Base-by-base conservation (phyloP, 2,888 invertebrate genomes). In the Andrena chrysosceles region DNA sequence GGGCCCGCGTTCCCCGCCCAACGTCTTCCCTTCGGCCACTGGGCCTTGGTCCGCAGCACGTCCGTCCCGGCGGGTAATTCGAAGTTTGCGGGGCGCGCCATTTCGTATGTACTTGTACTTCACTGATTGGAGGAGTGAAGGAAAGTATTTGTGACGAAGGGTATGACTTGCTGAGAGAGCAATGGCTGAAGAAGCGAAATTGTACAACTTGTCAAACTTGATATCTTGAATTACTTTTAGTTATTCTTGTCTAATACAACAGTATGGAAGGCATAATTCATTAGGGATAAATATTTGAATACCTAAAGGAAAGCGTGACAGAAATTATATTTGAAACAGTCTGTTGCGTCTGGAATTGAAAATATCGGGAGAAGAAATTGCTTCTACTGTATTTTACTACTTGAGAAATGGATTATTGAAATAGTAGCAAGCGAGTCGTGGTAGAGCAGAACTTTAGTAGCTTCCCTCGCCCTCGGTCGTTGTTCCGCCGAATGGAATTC, bases 401-500 rank as follows among this genome's bases (percentile, higher is more conserved):
- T 23, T 13, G 10, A 3, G 42, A 13, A 42, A 42, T 42, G 42
- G 42, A 56, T 23, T 26, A 56, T 23, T 20, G 23, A 56, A 23
- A 10, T 10, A 56, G 20, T 13, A 10, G 23, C 10, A 23, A 23
- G 23, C 23, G 33, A 33, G 20, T 8, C 26, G 16, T n/a, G 0
- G 49, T 16, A 31, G 56, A 59, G 26, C 23, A 13, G 26, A 59
- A 26, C 26, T 64, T 7, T 7, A 20, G 48, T 64, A 59, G 42
- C 63, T 63, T 60, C 63, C 66, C 62, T 23, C 23, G 23, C 48
- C 59, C 59, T 59, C 75, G 78, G 78, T 81, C 78, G 78, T 33
- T 73, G 78, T 76, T 69, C 75, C 83, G 77, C 70, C 69, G 69
- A 82, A 87, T 62, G 87, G 87, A 90, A 89, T 89, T 89, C 89